Conservation (phyloP, 1,140 invertebrate genomes). For the Amyelois transitella region DNA sequence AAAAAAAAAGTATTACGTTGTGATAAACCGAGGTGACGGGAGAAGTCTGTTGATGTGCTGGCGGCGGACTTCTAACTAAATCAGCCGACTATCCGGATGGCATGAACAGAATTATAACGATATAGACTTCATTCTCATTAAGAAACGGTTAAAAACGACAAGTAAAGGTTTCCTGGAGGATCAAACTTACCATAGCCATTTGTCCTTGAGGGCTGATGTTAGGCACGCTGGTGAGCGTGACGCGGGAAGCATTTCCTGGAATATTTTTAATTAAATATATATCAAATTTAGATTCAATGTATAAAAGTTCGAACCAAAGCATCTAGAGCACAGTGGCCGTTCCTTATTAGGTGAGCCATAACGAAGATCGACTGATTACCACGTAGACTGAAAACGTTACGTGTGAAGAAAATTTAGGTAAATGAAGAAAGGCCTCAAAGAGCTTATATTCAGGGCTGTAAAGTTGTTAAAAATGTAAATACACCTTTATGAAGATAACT, state of each 20-base stretch:
- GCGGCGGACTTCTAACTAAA: constrained; percentile 81
- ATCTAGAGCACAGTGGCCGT: neutral
- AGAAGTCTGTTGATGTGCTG: constrained; percentile 87
- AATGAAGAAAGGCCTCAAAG: too few relatives aligned
- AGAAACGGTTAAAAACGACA: constrained; percentile 4
- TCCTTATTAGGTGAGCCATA: too few relatives aligned
- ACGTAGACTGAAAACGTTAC: too few relatives aligned
- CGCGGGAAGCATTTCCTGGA: constrained; percentile 71
- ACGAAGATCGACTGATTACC: too few relatives aligned
- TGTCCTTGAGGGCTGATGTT: constrained; percentile 78
- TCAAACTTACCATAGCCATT: constrained; percentile 79
- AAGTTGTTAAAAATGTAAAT: too few relatives aligned
- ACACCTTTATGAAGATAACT: too few relatives aligned
- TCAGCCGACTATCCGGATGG: constrained; percentile 58
- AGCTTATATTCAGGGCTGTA: too few relatives aligned
- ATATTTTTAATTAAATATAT: constrained; percentile 3
- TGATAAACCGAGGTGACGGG: constrained; percentile 83
- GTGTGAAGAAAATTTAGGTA: too few relatives aligned
- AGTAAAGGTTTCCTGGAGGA: neutral
- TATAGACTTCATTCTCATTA: neutral
- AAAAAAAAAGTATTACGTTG: constrained; percentile 37
- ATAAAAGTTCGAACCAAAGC: neutral
- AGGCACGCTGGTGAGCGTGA: constrained; percentile 75
- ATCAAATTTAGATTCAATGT: too few relatives aligned
- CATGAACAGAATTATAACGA: constrained; percentile 52